These are phyloP conservation scores for Leptinotarsa texana DNA, from an alignment of 1,140 invertebrate species.

Conservation along the genomic window DNA sequence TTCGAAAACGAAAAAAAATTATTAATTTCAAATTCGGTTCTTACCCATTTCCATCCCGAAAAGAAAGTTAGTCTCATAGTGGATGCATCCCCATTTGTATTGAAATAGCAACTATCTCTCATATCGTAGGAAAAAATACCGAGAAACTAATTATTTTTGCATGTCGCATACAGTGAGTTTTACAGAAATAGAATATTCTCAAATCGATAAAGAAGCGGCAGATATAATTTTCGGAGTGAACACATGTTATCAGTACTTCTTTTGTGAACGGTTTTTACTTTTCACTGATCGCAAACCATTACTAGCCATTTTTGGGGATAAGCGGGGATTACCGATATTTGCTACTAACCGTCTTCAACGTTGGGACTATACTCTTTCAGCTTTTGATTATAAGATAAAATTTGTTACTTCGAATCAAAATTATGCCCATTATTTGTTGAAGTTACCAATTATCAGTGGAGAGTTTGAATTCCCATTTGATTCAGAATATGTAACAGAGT, in stretches of 20 bases:
- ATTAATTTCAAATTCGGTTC: no score
- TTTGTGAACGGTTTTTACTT: slow-evolving; percentile 58
- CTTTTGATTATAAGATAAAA: slow-evolving; percentile 50
- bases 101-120: slow-evolving; percentile 41
- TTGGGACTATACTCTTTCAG: slow-evolving; percentile 31
- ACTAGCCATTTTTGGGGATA: slow-evolving; percentile 46
- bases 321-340: slow-evolving; percentile 43
- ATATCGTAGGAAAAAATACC: slow-evolving; percentile 33
- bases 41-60: slow-evolving; percentile 10
- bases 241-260: slow-evolving; percentile 61
- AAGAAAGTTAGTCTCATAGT: slow-evolving; percentile 31
- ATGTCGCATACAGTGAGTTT: slow-evolving; percentile 53
- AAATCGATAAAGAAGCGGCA: no score
- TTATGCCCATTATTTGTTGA: slow-evolving; percentile 45
- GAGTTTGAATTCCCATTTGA: no score
- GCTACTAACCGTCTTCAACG: slow-evolving; percentile 28
- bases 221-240: slow-evolving; percentile 52
- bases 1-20: slow-evolving; percentile 13
- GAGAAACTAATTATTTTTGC: slow-evolving; percentile 47
- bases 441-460: slow-evolving; percentile 36
- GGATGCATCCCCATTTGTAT: slow-evolving; percentile 41
- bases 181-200: slow-evolving; percentile 58
- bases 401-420: slow-evolving; percentile 35
- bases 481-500: no score
- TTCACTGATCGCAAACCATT: slow-evolving; percentile 54